Evolutionary conservation across 2,113 vertebrate species (phyloP).

Genomic region (Gymnogyps californianus): DNA sequence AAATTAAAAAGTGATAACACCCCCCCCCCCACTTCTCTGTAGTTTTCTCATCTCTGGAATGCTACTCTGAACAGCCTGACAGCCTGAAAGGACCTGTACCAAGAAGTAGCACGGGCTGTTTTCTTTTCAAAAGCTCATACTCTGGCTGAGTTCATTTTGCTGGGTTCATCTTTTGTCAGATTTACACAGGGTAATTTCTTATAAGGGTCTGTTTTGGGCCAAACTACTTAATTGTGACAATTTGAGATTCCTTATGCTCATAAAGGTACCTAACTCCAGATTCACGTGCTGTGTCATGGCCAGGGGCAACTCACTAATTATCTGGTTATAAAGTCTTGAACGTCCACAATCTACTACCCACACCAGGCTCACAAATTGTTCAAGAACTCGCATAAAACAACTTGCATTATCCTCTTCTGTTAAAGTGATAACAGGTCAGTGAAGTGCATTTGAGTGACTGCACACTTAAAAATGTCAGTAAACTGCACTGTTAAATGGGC

Average conservation of each 20-base stretch:
- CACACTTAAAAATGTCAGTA: neutral
- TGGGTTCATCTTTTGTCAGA: neutral
- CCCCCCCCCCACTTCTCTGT: neutral
- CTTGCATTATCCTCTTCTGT: neutral
- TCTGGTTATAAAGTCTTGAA: neutral
- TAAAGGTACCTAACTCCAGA: neutral
- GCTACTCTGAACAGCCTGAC: neutral
- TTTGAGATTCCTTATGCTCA: neutral
- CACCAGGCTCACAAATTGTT: neutral
- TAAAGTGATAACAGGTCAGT: neutral
- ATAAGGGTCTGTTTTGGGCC: neutral
- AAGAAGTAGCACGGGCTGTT: neutral
- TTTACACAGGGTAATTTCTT: neutral
- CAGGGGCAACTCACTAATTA: neutral
- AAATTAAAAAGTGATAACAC: slow-evolving; percentile 11
- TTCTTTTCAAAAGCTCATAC: neutral
- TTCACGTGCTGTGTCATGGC: neutral
- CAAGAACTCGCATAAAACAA: neutral
- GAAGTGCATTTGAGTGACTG: neutral
- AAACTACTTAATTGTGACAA: neutral
- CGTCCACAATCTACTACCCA: neutral
- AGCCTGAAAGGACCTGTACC: neutral
- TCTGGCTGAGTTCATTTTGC: neutral
- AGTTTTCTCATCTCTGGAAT: neutral
- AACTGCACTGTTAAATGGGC: neutral